Evolutionary conservation across 2,113 vertebrate species (phyloP).

Genomic region (Ariopsis seemanni): DNA sequence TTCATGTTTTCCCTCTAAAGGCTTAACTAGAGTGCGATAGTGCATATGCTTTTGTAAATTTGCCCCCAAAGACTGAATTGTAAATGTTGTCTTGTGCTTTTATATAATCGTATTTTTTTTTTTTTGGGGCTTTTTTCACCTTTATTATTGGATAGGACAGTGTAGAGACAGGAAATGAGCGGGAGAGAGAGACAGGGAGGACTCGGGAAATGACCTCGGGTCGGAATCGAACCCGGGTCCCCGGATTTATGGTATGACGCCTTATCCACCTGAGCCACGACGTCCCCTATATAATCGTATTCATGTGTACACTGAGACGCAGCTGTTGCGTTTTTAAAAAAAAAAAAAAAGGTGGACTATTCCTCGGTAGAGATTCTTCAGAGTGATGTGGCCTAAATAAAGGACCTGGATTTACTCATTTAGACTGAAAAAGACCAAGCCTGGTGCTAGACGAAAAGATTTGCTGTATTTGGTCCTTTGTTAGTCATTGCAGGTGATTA

Average conservation of each 20-base stretch:
- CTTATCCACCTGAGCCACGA: too few relatives aligned
- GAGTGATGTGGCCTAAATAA: conserved; percentile 12
- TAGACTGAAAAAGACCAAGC: not conserved
- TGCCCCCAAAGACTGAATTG: not conserved
- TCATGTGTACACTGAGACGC: conserved; percentile 24
- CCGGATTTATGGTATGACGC: too few relatives aligned
- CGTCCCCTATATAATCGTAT: not conserved
- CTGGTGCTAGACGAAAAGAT: not conserved
- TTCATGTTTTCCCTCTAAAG: not conserved
- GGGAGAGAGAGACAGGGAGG: too few relatives aligned
- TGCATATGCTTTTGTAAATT: not conserved
- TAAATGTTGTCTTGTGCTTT: not conserved
- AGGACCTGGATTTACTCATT: conserved; percentile 28
- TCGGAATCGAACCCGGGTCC: too few relatives aligned
- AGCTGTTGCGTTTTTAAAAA: not conserved
- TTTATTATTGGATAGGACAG: too few relatives aligned
- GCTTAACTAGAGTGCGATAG: not conserved
- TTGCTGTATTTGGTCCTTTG: not conserved
- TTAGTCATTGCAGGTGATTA: not conserved
- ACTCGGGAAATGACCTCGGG: too few relatives aligned
- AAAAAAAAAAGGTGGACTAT: conserved; percentile 11
- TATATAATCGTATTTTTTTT: not conserved
- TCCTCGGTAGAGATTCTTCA: conserved; percentile 21
- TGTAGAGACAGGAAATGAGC: too few relatives aligned
- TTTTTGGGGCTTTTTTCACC: too few relatives aligned